Conservation (phyloP, 2,888 invertebrate genomes). For the Ichneumoninae sp. region DNA sequence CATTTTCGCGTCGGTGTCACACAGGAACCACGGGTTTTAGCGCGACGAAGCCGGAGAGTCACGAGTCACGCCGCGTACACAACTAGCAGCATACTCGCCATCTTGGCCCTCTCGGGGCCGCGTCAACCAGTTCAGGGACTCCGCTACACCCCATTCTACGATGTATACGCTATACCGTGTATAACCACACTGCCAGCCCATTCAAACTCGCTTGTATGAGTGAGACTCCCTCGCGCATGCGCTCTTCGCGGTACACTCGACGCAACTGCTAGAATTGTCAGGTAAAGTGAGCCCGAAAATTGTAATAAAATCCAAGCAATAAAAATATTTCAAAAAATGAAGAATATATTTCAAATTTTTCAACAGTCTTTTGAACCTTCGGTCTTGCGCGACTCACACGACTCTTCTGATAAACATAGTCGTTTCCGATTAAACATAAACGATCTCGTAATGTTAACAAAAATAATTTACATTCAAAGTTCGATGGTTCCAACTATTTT, state of each 20-base stretch:
- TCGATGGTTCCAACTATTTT: not conserved
- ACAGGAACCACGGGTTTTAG: conserved; percentile 41
- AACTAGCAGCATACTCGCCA: conserved; percentile 79
- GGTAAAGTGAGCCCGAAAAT: not conserved
- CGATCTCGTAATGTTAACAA: not conserved
- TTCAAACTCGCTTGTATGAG: conserved; percentile 14
- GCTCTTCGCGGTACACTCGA: not conserved
- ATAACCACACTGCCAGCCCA: conserved; percentile 11
- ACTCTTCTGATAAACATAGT: not conserved
- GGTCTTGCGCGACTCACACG: not conserved
- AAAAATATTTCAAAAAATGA: not conserved
- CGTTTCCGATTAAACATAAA: not conserved
- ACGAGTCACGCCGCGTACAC: conserved; percentile 73
- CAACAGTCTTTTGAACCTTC: not conserved
- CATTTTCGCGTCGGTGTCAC: conserved; percentile 61
- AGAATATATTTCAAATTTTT: not conserved
- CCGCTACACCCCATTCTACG: conserved; percentile 63
- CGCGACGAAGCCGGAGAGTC: conserved; percentile 61
- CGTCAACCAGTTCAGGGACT: conserved; percentile 73
- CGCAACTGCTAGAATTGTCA: conserved; percentile 14
- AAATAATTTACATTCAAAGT: not conserved
- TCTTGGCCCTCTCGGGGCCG: conserved; percentile 77
- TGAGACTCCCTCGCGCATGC: conserved; percentile 32
- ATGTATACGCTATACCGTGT: conserved; percentile 28
- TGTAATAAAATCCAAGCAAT: not conserved